Percentiles rank a stretch among this genome's conserved stretches.
Conservation (phyloP, 2,113 vertebrate genomes). For the Seriola rivoliana region DNA sequence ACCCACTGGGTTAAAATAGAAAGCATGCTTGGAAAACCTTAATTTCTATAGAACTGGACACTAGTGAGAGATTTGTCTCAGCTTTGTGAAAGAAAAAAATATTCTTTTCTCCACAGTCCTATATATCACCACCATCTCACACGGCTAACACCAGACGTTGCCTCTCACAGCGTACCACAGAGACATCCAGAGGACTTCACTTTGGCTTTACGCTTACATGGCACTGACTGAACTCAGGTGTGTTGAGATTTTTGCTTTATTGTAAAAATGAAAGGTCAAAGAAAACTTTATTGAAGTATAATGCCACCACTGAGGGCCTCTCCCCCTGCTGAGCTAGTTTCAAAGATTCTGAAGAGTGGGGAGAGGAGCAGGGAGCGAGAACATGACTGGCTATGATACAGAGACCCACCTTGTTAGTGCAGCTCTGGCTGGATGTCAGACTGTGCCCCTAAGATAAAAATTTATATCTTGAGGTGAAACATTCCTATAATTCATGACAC, state of each 20-base stretch:
- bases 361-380: not conserved
- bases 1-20: slow-evolving; percentile 5
- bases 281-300: slow-evolving; percentile 37
- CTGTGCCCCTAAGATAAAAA: not conserved
- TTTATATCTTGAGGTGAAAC: not conserved
- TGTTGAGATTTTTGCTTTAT: slow-evolving; percentile 49
- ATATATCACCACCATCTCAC: slow-evolving; percentile 1
- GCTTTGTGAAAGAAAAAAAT: slow-evolving; percentile 18
- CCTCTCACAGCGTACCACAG: slow-evolving; percentile 19
- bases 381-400: not conserved
- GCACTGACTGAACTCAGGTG: slow-evolving; percentile 27
- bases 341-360: slow-evolving; percentile 1
- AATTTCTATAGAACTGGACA: not conserved
- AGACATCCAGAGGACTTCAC: slow-evolving; percentile 37
- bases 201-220: slow-evolving; percentile 46
- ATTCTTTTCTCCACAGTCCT: slow-evolving; percentile 18
- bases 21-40: not conserved
- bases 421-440: not conserved
- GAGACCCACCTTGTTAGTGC: slow-evolving; percentile 17
- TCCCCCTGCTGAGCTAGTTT: slow-evolving; percentile 14
- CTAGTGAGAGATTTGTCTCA: slow-evolving; percentile 19
- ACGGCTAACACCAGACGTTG: slow-evolving; percentile 1
- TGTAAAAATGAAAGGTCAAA: slow-evolving; percentile 66
- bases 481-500: slow-evolving; percentile 10
- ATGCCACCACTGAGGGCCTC: slow-evolving; percentile 32